These are phyloP conservation scores for Thysanoteuthis rhombus DNA, from an alignment of 2,888 invertebrate genomes.

Conservation along the genomic window DNA sequence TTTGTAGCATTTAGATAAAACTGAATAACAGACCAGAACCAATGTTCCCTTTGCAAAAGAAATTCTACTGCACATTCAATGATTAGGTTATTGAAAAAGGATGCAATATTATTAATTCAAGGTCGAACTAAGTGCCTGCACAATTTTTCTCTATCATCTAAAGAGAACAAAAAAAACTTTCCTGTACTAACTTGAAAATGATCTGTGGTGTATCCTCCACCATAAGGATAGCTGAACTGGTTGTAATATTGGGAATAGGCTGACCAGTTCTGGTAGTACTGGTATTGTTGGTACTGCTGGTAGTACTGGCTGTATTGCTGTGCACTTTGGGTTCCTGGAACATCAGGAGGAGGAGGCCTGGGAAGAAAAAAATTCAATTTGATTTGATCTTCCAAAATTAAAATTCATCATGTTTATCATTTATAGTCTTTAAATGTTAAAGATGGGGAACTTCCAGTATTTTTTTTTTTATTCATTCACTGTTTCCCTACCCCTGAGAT, in stretches of 20 bases:
- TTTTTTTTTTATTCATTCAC: too few species aligned
- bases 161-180: too few species aligned
- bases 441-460: too few species aligned
- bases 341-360: conserved; percentile 38
- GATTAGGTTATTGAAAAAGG: not conserved
- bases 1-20: too few species aligned
- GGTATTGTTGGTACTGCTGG: conserved; percentile 38
- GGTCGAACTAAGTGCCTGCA: too few species aligned
- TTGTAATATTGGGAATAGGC: conserved; percentile 50
- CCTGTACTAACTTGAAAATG: conserved; percentile 20
- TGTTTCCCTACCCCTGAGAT: too few species aligned
- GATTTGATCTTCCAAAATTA: too few species aligned
- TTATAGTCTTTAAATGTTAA: not conserved
- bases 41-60: not conserved
- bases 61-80: not conserved
- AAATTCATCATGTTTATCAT: not conserved
- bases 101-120: too few species aligned
- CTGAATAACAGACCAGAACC: too few species aligned
- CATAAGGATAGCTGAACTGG: conserved; percentile 36
- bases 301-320: conserved; percentile 40
- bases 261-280: conserved; percentile 46
- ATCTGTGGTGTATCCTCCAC: conserved; percentile 24
- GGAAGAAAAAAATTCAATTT: conserved; percentile 32
- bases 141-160: too few species aligned
- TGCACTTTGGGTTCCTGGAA: conserved; percentile 35